Evolutionary conservation across 2,113 vertebrate genomes (phyloP), one percentile per base, ranked within the genome.

Genomic region (Megaptera novaeangliae): DNA sequence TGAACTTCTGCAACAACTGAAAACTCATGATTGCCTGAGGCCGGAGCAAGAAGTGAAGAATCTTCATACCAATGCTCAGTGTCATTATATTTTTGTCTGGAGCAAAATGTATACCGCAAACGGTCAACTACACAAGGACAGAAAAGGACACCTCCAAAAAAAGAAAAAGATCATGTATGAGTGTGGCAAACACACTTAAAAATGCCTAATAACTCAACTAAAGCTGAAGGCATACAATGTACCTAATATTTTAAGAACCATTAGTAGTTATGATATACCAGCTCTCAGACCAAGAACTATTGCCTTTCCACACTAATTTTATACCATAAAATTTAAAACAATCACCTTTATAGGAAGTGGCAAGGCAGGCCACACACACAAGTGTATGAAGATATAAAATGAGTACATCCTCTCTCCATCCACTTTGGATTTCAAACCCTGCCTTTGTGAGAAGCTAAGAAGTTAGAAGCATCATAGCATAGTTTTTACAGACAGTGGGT

Each of bases 51-150:
- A 92, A 3, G 3, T 34, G 17, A 95, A 96, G 61, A 52, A 94
- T 46, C 64, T 95, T 93, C 94, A 75, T 88, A 94, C 52, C 84
- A 61, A 96, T 41, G 20, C 39, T 92, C 21, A 18, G 29, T 57
- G 69, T 87, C 3, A 36, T 92, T 94, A 78, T 88, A 93, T 88
- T 97, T 88, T 97, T 88, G 96, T 96, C 83, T 55, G 25, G n/a
- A 97, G 52, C 59, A 91, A 97, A 96, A 94, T 44, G 41, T 69
- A 94, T 89, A n/a, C 31, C 64, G 31, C 64, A 74, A 95, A 88
- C 61, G 81, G 78, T 93, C 86, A 95, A 72, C 55, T 49, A 66
- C 63, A 84, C 52, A 82, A 95, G 64, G 96, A 87, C 55, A 82
- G 11, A 44, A 71, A 95, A 96, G 88, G 85, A 87, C n/a, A 93